Percentiles rank a stretch among this genome's conserved stretches.
Conservation (phyloP, 2,888 invertebrate species). For the Meganola albula region DNA sequence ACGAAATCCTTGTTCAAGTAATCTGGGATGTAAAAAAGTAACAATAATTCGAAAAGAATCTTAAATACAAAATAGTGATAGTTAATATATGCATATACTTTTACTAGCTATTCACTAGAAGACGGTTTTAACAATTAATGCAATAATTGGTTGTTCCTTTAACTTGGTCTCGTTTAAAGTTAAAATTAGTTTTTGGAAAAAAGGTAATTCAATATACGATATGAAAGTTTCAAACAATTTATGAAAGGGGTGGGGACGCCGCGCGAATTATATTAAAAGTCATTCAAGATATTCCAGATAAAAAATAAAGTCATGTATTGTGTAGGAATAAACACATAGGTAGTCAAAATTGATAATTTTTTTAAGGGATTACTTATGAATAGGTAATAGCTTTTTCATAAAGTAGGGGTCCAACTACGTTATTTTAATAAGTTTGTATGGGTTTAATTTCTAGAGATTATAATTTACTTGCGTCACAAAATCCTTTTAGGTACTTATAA, state of each 20-base stretch:
- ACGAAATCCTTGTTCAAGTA: constrained; percentile 40
- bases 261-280: constrained; percentile 49
- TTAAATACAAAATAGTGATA: constrained; percentile 22
- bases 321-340: constrained; percentile 64
- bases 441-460: constrained; percentile 40
- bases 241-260: constrained; percentile 48
- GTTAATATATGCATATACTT: no score
- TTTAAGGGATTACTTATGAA: constrained; percentile 72
- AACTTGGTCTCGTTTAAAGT: no score
- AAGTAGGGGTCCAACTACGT: constrained; percentile 72
- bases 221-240: no score
- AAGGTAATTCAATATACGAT: no score
- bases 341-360: constrained; percentile 74
- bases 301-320: constrained; percentile 56
- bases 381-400: constrained; percentile 72
- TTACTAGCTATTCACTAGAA: no score
- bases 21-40: constrained; percentile 23
- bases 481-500: no score
- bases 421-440: constrained; percentile 50
- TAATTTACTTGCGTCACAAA: no score
- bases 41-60: constrained; percentile 17
- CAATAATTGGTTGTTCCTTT: constrained; percentile 17
- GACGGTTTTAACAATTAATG: no score
- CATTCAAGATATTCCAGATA: constrained; percentile 54
- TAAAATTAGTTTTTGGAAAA: constrained; percentile 5